Evolutionary conservation across 2,797 vertebrate species (phyloP), one percentile per base, ranked within the genome.

Genomic region (Poliocrania exsul): DNA sequence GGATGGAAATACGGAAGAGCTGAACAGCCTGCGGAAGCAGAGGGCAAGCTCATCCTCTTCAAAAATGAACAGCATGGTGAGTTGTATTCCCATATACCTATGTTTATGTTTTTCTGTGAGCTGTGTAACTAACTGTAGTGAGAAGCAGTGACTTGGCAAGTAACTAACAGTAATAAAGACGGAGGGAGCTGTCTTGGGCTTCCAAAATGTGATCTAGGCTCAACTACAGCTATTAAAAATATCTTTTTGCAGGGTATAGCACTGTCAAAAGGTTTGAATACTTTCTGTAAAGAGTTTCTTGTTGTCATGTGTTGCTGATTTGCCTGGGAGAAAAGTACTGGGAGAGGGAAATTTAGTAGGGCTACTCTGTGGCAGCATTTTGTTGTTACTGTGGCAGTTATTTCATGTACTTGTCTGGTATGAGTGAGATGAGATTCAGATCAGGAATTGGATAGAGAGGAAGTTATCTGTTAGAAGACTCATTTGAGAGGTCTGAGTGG

Each of bases 21-120:
- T 96, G 33, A 98, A 94, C 71, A 98, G 98, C 93, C 97, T 99
- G 56, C 97, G 98, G 62, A 99, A 99, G 86, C 99, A 99, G 95
- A 98, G 99, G 96, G 97, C 99, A 83, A 98, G 98, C 95, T 99
- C 99, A 0, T 99, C 99, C 0, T 99, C 99, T 60, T 99, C 99
- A 81, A 99, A 99, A 98, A 98, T 99, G 97, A 99, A 99, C 96
- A 99, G 99, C 95, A 98, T 99, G 99, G 99, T 99, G 97, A 97
- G 99, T 97, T 40, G 51, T 19, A n/a, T 31, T 57, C 15, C n/a
- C 17, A 9, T 38, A 7, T 38, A 13, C 0, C 0, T 16, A 46
- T 19, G 8, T 10, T 53, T 40, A 9, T 6, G 5, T 16, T 72
- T 81, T 53, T 16, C 28, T 56, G 4, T 46, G 44, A 13, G 57